Conservation (phyloP, 2,888 invertebrate species). For the Acronicta psi region DNA sequence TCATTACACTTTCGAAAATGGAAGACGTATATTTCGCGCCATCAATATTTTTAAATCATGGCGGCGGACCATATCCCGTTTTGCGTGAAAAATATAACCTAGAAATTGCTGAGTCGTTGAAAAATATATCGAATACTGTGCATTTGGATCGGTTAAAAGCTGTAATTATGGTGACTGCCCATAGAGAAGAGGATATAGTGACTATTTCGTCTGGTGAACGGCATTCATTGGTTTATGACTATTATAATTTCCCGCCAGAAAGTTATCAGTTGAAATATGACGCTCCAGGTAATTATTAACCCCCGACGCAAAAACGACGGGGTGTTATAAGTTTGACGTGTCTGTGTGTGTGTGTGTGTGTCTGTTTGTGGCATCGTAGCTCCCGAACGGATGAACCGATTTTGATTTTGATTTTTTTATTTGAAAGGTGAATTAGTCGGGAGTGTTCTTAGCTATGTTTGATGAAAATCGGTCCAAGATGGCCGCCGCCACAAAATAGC, state of each 20-base stretch:
- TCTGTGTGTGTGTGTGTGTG: too few relatives aligned
- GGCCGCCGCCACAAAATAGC: too few relatives aligned
- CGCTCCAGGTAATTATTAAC: slow-evolving; percentile 60
- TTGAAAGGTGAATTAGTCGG: too few relatives aligned
- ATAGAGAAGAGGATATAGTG: slow-evolving; percentile 65
- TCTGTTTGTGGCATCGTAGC: too few relatives aligned
- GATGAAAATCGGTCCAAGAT: too few relatives aligned
- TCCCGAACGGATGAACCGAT: too few relatives aligned
- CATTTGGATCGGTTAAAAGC: slow-evolving; percentile 61
- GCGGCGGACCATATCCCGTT: slow-evolving; percentile 68
- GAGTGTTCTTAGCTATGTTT: too few relatives aligned
- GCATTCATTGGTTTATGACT: slow-evolving; percentile 66
- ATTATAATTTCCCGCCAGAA: slow-evolving; percentile 67
- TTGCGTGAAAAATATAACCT: slow-evolving; percentile 62
- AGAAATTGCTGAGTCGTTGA: slow-evolving; percentile 61
- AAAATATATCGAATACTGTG: slow-evolving; percentile 59
- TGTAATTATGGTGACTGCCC: slow-evolving; percentile 68
- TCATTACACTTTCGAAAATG: slow-evolving; percentile 18
- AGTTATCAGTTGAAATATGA: slow-evolving; percentile 66
- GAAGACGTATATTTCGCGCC: slow-evolving; percentile 61
- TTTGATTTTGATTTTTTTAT: too few relatives aligned
- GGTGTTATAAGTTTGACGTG: too few relatives aligned
- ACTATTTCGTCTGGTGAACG: slow-evolving; percentile 63
- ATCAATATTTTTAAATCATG: slow-evolving; percentile 70
- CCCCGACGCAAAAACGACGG: too few relatives aligned